These are phyloP conservation scores for Galerucella nymphaeae DNA, from an alignment of 2,888 invertebrate genomes.

Conservation along the genomic window DNA sequence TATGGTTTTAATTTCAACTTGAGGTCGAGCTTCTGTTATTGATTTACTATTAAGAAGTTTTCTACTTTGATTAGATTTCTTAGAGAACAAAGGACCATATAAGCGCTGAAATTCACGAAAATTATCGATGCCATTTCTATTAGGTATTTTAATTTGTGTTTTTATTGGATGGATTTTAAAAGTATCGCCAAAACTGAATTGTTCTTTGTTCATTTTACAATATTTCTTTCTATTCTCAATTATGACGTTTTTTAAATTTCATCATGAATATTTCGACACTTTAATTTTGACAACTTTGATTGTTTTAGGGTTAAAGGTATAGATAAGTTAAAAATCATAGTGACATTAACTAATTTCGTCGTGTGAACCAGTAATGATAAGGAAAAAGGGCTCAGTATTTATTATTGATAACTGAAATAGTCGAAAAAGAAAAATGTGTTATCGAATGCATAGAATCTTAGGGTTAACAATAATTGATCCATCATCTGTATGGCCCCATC, in stretches of 20 bases:
- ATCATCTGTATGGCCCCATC: too few species aligned
- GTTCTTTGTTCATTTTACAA: constrained; percentile 11
- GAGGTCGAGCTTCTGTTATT: constrained; percentile 15
- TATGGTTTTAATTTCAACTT: constrained; percentile 39
- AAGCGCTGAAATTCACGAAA: constrained; percentile 40
- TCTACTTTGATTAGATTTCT: not conserved
- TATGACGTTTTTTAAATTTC: constrained; percentile 11
- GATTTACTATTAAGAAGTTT: constrained; percentile 1
- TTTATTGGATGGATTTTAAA: constrained; percentile 25
- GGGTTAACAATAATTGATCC: too few species aligned
- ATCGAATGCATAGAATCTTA: too few species aligned
- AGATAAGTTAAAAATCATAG: too few species aligned
- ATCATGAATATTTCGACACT: not conserved
- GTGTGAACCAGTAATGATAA: too few species aligned
- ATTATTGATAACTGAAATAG: too few species aligned
- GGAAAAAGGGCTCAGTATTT: too few species aligned
- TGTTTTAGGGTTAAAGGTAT: not conserved
- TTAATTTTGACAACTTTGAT: constrained; percentile 3
- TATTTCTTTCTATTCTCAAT: not conserved
- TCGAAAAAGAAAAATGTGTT: too few species aligned
- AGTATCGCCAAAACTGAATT: not conserved
- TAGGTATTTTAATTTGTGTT: constrained; percentile 19
- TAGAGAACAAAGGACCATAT: constrained; percentile 29
- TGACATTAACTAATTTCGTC: too few species aligned
- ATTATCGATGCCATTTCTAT: constrained; percentile 22